A percentile compares a stretch with the other conserved stretches of the same genome.
phyloP scores from a whole-genome alignment of 1,140 invertebrate genomes.

The Rhagoletis pomonella region DNA sequence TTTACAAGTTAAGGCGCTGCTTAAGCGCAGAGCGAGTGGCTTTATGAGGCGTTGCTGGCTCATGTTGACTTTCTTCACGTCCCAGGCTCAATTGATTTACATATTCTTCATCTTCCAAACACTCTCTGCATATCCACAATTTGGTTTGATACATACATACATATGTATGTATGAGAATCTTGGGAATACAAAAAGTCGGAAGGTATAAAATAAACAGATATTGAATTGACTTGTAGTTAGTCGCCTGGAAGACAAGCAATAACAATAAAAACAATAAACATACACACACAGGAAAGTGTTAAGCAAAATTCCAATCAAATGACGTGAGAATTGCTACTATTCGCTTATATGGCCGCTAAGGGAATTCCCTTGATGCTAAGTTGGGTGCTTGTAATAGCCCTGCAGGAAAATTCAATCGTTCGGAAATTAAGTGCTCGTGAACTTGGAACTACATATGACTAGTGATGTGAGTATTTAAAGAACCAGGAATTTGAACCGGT shows the following conservation, averaged over 20 bases:
- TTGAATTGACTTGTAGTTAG: slow-evolving; percentile 43
- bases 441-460: too few species aligned
- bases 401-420: not conserved
- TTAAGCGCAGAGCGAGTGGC: not conserved
- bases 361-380: not conserved
- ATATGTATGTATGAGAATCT: slow-evolving; percentile 65
- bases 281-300: not conserved
- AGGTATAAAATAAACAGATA: not conserved
- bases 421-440: not conserved
- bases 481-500: too few species aligned
- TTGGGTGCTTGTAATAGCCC: not conserved
- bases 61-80: not conserved
- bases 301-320: slow-evolving; percentile 62
- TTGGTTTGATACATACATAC: slow-evolving; percentile 54
- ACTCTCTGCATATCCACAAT: not conserved
- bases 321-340: slow-evolving; percentile 67
- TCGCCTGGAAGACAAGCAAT: slow-evolving; percentile 7
- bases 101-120: not conserved
- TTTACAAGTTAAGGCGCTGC: not conserved
- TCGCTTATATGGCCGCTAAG: not conserved
- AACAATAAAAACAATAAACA: slow-evolving; percentile 11
- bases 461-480: too few species aligned
- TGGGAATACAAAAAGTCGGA: slow-evolving; percentile 62
- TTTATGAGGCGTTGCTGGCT: not conserved
- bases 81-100: slow-evolving; percentile 15